A percentile compares a stretch with the other conserved stretches of the same genome.
Evolutionary conservation across 2,888 invertebrate genomes (phyloP).

Genomic region (Eupithecia exiguata): DNA sequence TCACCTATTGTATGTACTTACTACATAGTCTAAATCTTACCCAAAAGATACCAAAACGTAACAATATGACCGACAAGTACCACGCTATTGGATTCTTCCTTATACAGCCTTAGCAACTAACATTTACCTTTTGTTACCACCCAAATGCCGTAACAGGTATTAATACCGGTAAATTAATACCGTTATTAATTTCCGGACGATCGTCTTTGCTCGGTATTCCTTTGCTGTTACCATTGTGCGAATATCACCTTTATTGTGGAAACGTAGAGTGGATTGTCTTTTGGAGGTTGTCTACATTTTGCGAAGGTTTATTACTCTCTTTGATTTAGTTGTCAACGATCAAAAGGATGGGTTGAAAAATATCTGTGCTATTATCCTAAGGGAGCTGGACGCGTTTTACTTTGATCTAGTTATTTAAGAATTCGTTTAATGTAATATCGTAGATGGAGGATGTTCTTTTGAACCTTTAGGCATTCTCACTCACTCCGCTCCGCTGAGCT

Average conservation of each 20-base stretch:
- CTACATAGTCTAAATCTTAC: no score
- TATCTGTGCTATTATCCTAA: not conserved
- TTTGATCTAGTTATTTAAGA: not conserved
- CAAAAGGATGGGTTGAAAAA: slow-evolving; percentile 2
- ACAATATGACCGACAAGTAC: not conserved
- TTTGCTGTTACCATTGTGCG: not conserved
- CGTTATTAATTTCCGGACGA: slow-evolving; percentile 50
- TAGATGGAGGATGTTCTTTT: not conserved
- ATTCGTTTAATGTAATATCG: not conserved
- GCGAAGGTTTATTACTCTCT: slow-evolving; percentile 14
- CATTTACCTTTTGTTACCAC: slow-evolving; percentile 5
- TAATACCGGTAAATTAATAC: slow-evolving; percentile 40
- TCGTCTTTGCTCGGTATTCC: slow-evolving; percentile 20
- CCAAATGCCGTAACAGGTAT: slow-evolving; percentile 36
- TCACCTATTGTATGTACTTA: no score
- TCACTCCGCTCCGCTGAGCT: no score
- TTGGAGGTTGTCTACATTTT: not conserved
- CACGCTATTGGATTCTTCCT: not conserved
- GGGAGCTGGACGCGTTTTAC: not conserved
- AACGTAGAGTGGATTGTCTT: not conserved
- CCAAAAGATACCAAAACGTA: not conserved
- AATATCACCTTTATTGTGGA: slow-evolving; percentile 11
- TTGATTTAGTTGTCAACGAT: slow-evolving; percentile 21
- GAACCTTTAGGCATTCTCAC: not conserved
- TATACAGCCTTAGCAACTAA: not conserved